Conservation (phyloP, 2,113 vertebrate species). For the Lophura nycthemera region DNA sequence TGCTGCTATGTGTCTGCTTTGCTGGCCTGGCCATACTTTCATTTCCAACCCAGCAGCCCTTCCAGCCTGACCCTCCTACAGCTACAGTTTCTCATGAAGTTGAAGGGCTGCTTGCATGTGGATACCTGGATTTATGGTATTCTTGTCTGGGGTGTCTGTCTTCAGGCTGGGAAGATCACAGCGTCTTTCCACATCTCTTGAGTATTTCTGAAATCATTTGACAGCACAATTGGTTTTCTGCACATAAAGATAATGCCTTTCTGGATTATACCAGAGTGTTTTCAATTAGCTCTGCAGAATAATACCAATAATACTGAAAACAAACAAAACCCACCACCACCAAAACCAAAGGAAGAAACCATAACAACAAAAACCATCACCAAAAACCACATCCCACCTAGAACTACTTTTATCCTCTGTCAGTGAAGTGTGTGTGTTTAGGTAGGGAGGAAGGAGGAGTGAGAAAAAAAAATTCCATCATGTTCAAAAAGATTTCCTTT, state of each 20-base stretch:
- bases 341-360: background rate
- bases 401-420: background rate
- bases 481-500: background rate
- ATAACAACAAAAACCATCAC: background rate
- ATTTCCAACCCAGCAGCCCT: background rate
- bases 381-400: background rate
- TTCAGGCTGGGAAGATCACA: background rate
- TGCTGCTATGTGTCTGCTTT: background rate
- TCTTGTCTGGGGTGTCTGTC: background rate
- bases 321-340: background rate
- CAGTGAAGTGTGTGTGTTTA: background rate
- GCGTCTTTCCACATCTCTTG: background rate
- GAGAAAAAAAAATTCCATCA: slow-evolving; percentile 6
- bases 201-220: background rate
- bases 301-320: background rate
- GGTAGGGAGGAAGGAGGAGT: background rate
- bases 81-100: background rate
- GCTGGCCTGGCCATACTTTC: background rate
- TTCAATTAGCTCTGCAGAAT: background rate
- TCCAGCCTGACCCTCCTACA: background rate
- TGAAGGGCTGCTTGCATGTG: background rate
- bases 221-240: background rate
- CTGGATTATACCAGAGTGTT: background rate
- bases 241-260: background rate
- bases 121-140: background rate